phyloP scores from a whole-genome alignment of 2,113 vertebrate species.

The Alosa alosa region DNA sequence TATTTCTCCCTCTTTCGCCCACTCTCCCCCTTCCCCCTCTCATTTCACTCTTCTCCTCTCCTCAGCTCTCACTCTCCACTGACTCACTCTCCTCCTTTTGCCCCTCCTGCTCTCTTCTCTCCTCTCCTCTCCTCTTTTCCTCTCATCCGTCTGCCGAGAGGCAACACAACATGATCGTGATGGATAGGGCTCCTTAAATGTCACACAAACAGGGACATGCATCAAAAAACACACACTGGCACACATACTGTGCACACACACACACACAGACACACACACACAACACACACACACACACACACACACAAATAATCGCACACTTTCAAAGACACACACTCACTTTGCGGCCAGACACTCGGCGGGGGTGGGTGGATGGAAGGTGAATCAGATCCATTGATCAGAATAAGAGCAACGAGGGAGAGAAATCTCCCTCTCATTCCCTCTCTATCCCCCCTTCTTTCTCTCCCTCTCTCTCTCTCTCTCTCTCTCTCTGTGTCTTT shows the following conservation, averaged over 20 bases:
- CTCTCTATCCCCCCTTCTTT: not conserved
- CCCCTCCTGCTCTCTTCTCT: not conserved
- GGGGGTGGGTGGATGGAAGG: not conserved
- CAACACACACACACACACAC: not conserved
- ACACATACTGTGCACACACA: not conserved
- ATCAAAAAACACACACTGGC: not conserved
- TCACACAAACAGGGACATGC: constrained; percentile 6
- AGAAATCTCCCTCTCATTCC: not conserved
- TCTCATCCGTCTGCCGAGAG: not conserved
- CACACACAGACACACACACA: not conserved
- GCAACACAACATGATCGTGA: not conserved
- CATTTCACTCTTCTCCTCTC: not conserved
- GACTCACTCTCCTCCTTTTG: too few species aligned
- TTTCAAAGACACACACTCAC: not conserved
- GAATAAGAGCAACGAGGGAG: not conserved
- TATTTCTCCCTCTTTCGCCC: not conserved
- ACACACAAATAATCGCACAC: not conserved
- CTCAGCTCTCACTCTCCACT: not conserved
- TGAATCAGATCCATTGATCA: not conserved
- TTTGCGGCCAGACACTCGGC: not conserved
- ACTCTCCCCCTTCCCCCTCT: not conserved
- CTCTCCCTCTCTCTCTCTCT: not conserved
- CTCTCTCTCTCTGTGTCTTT: not conserved
- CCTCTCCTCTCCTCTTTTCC: not conserved
- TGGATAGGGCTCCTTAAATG: constrained; percentile 7